Evolutionary conservation across 2,888 invertebrate species (phyloP), one percentile per base, ranked within the genome.

Genomic region (Cheilosia vernalis): DNA sequence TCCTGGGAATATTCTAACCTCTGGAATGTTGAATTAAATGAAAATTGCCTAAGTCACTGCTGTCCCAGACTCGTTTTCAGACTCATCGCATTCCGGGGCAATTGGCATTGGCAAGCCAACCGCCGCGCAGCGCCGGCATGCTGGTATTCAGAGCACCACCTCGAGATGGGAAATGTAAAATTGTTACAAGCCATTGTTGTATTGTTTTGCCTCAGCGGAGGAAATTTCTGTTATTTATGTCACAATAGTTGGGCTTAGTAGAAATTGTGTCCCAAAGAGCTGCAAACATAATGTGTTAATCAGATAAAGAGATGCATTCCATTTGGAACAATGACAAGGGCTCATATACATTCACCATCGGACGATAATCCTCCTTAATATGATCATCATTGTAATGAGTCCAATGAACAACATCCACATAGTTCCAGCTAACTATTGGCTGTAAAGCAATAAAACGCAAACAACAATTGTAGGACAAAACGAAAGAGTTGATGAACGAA

Each of bases 11-110:
- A 81, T 85, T 85, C 81, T 81, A 81, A 81, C 76, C 76, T 76
- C 76, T 77, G 85, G 85, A 85, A 85, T 85, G 85, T 81, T 77
- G 72, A 85, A 76, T 85, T 85, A 81, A 85, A 85, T 81, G 76
- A 85, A 85, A 85, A 85, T 81, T 81, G 49, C 42, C 76, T 42
- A 85, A 81, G 81, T 72, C 85, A 72, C 42, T 81, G 76, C 51
- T 72, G 81, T 81, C 74, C 60, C 81, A 76, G 84, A 81, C 74
- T 85, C 70, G 84, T 81, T 85, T 81, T 81, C 76, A 77, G 81
- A 81, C 72, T 72, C 85, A 85, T 85, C 81, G 81, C 85, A 85
- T 85, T 85, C 85, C 85, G 76, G 85, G 67, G 60, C 85, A 85
- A 85, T 85, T 81, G 85, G 76, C 85, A 37, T 37, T 37, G 37